Conservation (phyloP, 2,888 invertebrate genomes). For the Pollenia griseotomentosa region DNA sequence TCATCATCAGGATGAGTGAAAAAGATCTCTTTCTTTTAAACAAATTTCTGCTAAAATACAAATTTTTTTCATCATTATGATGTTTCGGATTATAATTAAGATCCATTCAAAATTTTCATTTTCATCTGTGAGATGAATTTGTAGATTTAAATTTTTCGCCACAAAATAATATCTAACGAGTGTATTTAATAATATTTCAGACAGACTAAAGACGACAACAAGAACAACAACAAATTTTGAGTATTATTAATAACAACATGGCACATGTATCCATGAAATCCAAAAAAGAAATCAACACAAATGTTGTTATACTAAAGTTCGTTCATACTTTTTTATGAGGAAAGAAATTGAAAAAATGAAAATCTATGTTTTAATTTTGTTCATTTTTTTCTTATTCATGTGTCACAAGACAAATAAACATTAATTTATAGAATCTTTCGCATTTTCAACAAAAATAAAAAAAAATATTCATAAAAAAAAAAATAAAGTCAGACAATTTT, state of each 20-base stretch:
- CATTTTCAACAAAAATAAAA: conserved; percentile 19
- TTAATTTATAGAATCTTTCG: conserved; percentile 60
- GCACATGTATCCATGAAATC: conserved; percentile 47
- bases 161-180: neutral
- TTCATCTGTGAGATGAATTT: conserved; percentile 37
- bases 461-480: conserved; percentile 7
- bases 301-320: conserved; percentile 8
- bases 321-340: neutral
- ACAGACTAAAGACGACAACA: conserved; percentile 15
- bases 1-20: neutral
- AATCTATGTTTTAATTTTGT: conserved; percentile 48
- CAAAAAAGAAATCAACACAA: conserved; percentile 21
- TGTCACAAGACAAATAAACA: conserved; percentile 63
- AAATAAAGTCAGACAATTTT: conserved; percentile 23
- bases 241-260: conserved; percentile 59
- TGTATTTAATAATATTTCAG: neutral
- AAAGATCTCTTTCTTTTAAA: neutral
- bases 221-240: conserved; percentile 2
- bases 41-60: neutral
- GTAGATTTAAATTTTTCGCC: conserved; percentile 14
- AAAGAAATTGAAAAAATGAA: conserved; percentile 12
- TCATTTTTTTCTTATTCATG: conserved; percentile 15
- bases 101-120: conserved; percentile 26
- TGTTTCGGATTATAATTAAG: neutral
- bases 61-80: neutral